Conservation (phyloP, 1,140 invertebrate species). For the Drosophila baimaii region DNA sequence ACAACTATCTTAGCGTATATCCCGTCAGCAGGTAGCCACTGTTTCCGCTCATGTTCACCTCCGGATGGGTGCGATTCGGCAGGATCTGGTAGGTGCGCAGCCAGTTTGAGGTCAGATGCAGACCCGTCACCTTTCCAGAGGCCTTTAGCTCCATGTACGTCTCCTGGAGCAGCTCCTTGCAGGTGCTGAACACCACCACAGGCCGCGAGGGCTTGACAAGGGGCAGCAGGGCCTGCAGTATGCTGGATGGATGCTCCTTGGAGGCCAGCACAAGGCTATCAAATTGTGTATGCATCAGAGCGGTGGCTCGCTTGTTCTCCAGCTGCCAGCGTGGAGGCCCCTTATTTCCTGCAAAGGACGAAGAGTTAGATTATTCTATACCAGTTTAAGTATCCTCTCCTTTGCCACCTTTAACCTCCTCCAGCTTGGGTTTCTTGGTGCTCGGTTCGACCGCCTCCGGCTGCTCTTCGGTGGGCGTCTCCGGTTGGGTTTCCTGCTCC, state of each 20-base stretch:
- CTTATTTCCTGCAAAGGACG: constrained; percentile 21
- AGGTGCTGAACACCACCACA: constrained; percentile 92
- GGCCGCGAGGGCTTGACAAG: constrained; percentile 92
- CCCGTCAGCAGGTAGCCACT: constrained; percentile 91
- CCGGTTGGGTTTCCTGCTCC: constrained; percentile 2
- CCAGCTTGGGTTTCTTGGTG: constrained; percentile 81
- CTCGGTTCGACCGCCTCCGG: constrained; percentile 58
- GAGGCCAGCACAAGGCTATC: constrained; percentile 92
- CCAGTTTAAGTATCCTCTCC: neutral
- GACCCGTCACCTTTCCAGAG: constrained; percentile 88
- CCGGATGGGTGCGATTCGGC: constrained; percentile 92
- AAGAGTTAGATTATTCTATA: neutral
- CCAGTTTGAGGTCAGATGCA: constrained; percentile 94
- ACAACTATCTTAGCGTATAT: constrained; percentile 85
- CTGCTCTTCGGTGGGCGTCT: constrained; percentile 55
- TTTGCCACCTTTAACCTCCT: constrained; percentile 38
- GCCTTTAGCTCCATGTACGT: constrained; percentile 91
- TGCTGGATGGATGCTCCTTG: constrained; percentile 93
- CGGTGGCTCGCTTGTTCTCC: constrained; percentile 87
- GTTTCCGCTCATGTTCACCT: constrained; percentile 90
- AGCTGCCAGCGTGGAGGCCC: constrained; percentile 56
- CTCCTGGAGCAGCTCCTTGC: constrained; percentile 92
- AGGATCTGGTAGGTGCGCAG: constrained; percentile 95
- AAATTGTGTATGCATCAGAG: constrained; percentile 87
- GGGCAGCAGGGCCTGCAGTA: constrained; percentile 89